These are phyloP conservation scores for Phrynocephalus vlangalii DNA, from an alignment of 2,797 vertebrate species.

Conservation along the genomic window DNA sequence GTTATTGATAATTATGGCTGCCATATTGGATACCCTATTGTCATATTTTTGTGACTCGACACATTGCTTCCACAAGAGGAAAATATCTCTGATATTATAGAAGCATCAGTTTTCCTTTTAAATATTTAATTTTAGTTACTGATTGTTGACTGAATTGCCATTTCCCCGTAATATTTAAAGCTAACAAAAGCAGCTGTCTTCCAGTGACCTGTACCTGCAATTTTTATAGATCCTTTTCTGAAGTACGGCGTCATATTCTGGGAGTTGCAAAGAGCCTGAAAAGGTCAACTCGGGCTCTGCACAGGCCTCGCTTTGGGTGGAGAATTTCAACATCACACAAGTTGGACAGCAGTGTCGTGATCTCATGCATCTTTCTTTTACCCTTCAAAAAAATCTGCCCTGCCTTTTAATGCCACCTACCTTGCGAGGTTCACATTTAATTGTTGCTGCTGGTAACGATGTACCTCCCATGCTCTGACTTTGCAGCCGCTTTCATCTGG, in stretches of 20 bases:
- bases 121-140: neutral
- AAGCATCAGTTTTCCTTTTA: neutral
- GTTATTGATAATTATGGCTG: neutral
- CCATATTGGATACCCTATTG: neutral
- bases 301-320: neutral
- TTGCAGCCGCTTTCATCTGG: slow-evolving; percentile 17
- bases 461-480: neutral
- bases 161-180: neutral
- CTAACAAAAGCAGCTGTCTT: neutral
- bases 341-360: too few species aligned
- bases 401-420: neutral
- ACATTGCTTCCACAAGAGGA: neutral
- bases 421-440: neutral
- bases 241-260: too few species aligned
- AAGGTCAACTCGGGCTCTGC: neutral
- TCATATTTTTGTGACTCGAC: neutral
- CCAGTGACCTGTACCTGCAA: too few species aligned
- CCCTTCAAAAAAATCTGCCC: slow-evolving; percentile 4
- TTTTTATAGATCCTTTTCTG: too few species aligned
- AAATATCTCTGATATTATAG: neutral
- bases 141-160: neutral
- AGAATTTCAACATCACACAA: neutral
- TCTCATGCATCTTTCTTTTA: neutral
- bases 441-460: neutral
- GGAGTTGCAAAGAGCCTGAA: too few species aligned